A percentile compares a stretch with the other conserved stretches of the same genome.
phyloP scores from a whole-genome alignment of 2,113 vertebrate species.

The Hyperopisus bebe region DNA sequence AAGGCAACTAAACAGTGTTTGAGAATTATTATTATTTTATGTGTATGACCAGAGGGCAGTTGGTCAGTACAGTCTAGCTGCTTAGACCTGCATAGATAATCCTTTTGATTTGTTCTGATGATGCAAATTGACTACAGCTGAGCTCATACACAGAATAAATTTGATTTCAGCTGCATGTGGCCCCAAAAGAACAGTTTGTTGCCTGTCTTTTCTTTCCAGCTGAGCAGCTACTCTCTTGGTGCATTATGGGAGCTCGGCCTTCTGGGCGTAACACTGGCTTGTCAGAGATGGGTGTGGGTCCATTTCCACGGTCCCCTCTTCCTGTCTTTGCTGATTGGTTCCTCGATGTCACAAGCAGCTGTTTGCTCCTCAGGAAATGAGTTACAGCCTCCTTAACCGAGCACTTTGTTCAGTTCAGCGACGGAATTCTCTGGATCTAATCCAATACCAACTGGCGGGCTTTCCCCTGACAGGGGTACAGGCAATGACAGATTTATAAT shows the following conservation, averaged over 20 bases:
- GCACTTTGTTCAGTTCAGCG: constrained; percentile 27
- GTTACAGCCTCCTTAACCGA: constrained; percentile 30
- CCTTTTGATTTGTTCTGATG: not conserved
- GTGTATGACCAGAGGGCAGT: not conserved
- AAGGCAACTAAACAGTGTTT: not conserved
- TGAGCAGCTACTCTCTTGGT: not conserved
- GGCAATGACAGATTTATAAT: not conserved
- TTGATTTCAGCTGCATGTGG: not conserved
- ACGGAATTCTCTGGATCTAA: constrained; percentile 16
- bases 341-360: not conserved
- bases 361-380: constrained; percentile 26
- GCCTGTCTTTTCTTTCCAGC: not conserved
- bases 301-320: not conserved
- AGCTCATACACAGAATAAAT: not conserved
- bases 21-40: not conserved
- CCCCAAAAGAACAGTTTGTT: not conserved
- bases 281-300: not conserved
- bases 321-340: not conserved
- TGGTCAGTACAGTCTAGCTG: not conserved
- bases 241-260: not conserved
- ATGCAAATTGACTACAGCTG: not conserved
- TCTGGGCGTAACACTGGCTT: not conserved
- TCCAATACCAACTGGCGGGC: not conserved
- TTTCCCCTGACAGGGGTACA: not conserved
- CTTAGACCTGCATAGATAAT: not conserved